Conservation (phyloP, 2,113 vertebrate species). For the Diadophis punctatus region DNA sequence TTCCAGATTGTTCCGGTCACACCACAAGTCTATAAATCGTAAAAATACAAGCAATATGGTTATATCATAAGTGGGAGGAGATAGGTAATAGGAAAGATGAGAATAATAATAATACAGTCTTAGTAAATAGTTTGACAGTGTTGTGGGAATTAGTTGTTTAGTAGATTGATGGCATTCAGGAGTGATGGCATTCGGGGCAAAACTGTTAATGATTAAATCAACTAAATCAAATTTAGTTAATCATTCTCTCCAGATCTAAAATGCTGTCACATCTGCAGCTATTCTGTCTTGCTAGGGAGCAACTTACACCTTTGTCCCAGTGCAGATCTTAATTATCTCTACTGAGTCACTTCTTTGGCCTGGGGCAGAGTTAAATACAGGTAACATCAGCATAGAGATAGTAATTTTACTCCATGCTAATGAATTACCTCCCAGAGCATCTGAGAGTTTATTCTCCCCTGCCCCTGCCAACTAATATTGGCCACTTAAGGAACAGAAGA, state of each 20-base stretch:
- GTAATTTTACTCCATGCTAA: not conserved
- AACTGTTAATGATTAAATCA: too few species aligned
- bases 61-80: too few species aligned
- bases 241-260: not conserved
- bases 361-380: not conserved
- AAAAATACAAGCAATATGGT: too few species aligned
- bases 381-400: not conserved
- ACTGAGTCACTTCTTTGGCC: not conserved
- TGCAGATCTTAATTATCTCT: not conserved
- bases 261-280: not conserved
- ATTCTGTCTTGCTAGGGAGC: not conserved
- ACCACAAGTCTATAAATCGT: too few species aligned
- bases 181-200: too few species aligned
- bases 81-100: too few species aligned
- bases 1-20: too few species aligned
- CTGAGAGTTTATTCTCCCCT: not conserved
- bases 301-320: not conserved
- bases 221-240: not conserved
- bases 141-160: too few species aligned
- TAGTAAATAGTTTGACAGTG: too few species aligned
- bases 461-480: not conserved
- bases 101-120: too few species aligned
- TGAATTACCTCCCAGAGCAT: not conserved
- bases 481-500: not conserved
- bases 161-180: too few species aligned